Percentiles rank a stretch among this genome's conserved stretches.
Evolutionary conservation across 2,797 vertebrate genomes (phyloP).

Genomic region (Danio kyathit): DNA sequence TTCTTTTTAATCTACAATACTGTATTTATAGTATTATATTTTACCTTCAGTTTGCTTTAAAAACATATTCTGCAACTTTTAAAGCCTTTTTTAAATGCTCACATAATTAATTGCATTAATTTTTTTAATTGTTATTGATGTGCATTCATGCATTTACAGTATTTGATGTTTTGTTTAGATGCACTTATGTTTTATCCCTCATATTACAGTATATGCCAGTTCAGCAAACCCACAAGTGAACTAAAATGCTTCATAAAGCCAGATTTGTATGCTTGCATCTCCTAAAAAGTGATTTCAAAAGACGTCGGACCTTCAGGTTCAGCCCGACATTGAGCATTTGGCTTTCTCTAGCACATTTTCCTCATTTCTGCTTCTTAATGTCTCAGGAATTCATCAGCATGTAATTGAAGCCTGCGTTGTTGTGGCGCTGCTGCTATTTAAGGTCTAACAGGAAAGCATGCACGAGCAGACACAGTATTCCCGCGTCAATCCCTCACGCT

Average conservation of each 20-base stretch:
- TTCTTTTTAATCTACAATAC: too few relatives aligned
- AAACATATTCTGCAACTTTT: too few relatives aligned
- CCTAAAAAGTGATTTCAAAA: background rate
- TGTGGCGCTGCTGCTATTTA: slow-evolving; percentile 37
- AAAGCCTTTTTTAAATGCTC: too few relatives aligned
- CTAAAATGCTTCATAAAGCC: background rate
- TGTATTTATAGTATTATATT: too few relatives aligned
- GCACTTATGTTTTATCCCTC: too few relatives aligned
- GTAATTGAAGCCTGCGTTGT: slow-evolving; percentile 43
- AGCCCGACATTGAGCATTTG: background rate
- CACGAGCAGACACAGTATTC: background rate
- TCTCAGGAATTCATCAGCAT: slow-evolving; percentile 48
- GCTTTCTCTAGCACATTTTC: slow-evolving; percentile 1
- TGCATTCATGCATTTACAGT: too few relatives aligned
- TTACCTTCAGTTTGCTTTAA: too few relatives aligned
- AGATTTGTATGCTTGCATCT: background rate
- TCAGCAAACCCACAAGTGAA: too few relatives aligned
- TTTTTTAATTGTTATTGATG: too few relatives aligned
- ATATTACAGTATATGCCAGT: background rate
- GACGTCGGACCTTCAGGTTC: too few relatives aligned
- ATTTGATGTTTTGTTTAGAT: too few relatives aligned
- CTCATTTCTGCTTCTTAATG: slow-evolving; percentile 33
- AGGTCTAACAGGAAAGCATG: slow-evolving; percentile 1
- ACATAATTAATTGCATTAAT: too few relatives aligned
- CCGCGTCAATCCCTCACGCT: slow-evolving; percentile 27